Base-by-base conservation (phyloP, 2,113 vertebrate genomes). In the Orcinus orca region DNA sequence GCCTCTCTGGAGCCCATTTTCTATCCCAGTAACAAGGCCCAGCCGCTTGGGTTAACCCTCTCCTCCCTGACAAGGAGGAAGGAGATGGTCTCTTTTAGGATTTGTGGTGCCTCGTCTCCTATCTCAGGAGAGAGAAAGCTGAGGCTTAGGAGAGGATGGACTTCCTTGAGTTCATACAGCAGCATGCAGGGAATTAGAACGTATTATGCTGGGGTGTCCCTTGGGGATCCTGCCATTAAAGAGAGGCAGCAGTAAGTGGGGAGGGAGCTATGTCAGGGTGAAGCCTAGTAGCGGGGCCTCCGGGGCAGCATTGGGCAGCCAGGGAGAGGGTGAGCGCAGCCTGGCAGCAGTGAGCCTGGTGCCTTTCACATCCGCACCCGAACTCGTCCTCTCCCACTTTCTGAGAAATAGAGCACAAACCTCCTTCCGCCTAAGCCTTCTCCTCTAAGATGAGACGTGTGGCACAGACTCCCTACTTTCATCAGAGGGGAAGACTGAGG, bases 361-460 rank as follows among this genome's bases (percentile, higher is more conserved):
- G 41, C 92, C 50, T 93, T 18, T 85, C 95, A 95, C 53, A 83
- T 84, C 92, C 5, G 8, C 76, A 76, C 62, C 41, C 2, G 0
- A 67, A 36, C 88, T 82, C 50, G 3, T 60, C 76, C 85, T 96
- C 79, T 97, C 88, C 93, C 38, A 10, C 85, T 90, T 97, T 98
- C 96, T 97, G 96, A 98, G 97, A 98, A 98, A 62, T 13, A 93
- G 73, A 86, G 88, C 55, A 53, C 94, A 97, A 58, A 79, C 90
- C 84, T 95, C 47, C 82, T 94, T 96, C 96, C 76, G 86, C 92
- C 88, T 68, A 20, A 70, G 77, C 83, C 88, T 90, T 92, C 62
- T 95, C 36, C 62, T 2, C 36, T 8, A n/a, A 85, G 80, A 65
- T 10, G 90, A 60, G 31, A 26, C 1, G 0, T 11, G 20, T 31